Evolutionary conservation across 1,140 invertebrate genomes (phyloP).

Genomic region (Diabrotica undecimpunctata): DNA sequence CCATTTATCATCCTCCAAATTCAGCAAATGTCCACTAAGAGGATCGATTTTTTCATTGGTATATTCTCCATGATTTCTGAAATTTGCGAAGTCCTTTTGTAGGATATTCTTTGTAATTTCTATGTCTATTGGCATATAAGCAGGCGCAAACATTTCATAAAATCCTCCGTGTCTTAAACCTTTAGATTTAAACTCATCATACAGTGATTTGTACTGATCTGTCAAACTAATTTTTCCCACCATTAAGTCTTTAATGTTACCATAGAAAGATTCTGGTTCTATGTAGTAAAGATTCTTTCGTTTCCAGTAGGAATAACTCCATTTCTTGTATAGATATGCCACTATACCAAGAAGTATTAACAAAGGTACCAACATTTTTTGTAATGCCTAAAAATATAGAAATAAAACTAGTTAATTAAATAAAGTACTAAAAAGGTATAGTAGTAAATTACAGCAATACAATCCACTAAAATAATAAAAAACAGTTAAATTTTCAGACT

Average conservation of each 20-base stretch:
- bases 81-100: constrained; percentile 51
- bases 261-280: constrained; percentile 40
- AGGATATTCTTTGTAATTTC: constrained; percentile 50
- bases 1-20: constrained; percentile 48
- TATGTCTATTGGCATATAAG: constrained; percentile 44
- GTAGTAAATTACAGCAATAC: too few relatives aligned
- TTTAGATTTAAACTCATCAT: constrained; percentile 16
- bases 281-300: constrained; percentile 45
- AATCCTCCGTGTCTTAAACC: constrained; percentile 18
- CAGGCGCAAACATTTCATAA: constrained; percentile 18
- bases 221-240: constrained; percentile 16
- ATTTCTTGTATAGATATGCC: constrained; percentile 31
- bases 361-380: background rate
- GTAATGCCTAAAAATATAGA: constrained; percentile 46
- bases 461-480: too few relatives aligned
- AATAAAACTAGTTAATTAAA: background rate
- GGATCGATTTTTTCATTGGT: constrained; percentile 48
- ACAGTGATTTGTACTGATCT: constrained; percentile 4
- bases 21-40: constrained; percentile 50
- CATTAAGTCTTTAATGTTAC: constrained; percentile 36
- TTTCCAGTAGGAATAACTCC: constrained; percentile 45
- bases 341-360: background rate
- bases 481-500: too few relatives aligned
- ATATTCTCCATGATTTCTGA: constrained; percentile 48
- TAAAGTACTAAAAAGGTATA: too few relatives aligned